Conservation (phyloP, 2,113 vertebrate species). For the Sylvicapra grimmia region DNA sequence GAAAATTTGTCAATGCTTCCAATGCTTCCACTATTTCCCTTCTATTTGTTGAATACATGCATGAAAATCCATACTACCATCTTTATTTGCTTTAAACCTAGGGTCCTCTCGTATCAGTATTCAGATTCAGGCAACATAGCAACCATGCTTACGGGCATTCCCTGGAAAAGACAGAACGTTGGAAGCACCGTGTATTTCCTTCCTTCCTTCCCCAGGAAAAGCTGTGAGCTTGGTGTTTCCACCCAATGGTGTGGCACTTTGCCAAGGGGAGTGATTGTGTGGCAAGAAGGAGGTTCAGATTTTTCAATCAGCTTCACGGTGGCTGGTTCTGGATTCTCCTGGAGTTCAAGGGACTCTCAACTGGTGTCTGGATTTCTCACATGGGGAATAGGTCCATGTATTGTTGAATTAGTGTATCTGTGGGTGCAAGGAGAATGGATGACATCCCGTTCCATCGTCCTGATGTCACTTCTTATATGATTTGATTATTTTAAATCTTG, state of each 20-base stretch:
- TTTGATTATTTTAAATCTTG: background rate
- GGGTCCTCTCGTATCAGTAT: background rate
- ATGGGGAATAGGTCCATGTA: background rate
- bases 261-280: too few relatives aligned
- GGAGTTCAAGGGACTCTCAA: background rate
- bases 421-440: background rate
- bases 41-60: background rate
- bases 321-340: background rate
- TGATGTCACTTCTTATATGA: background rate
- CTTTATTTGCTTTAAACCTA: background rate
- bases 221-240: background rate
- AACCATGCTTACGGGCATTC: background rate
- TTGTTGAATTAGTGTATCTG: background rate
- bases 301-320: background rate
- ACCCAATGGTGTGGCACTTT: background rate
- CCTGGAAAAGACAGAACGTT: background rate
- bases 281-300: background rate
- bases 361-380: background rate
- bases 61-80: background rate
- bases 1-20: background rate
- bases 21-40: background rate
- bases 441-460: background rate
- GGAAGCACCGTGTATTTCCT: too few relatives aligned
- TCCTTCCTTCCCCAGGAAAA: background rate
- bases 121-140: background rate